These are phyloP conservation scores for Rapana venosa DNA, from an alignment of 2,888 invertebrate species.

Conservation along the genomic window DNA sequence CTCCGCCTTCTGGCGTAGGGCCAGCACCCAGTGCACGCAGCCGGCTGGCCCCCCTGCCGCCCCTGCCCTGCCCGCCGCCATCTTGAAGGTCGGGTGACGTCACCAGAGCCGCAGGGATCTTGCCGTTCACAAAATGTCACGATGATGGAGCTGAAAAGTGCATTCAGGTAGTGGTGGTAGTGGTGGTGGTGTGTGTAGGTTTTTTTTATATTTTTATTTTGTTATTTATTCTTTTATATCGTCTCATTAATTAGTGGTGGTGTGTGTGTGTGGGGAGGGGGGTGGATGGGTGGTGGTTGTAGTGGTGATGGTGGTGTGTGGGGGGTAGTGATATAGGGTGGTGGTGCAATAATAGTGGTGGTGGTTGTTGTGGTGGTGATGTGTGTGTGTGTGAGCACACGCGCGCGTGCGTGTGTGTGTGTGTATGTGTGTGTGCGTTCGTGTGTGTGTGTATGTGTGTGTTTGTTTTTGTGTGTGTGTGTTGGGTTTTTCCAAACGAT, in stretches of 20 bases:
- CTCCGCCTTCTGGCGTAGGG: constrained; percentile 35
- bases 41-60: no score
- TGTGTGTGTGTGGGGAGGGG: not conserved
- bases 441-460: no score
- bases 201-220: not conserved
- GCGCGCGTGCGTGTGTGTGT: no score
- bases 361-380: no score
- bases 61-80: not conserved
- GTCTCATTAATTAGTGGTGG: no score
- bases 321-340: not conserved
- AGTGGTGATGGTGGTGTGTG: not conserved
- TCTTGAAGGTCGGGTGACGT: not conserved
- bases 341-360: not conserved
- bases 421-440: no score
- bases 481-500: no score
- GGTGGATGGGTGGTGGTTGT: not conserved
- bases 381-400: no score
- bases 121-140: not conserved
- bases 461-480: no score
- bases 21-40: not conserved
- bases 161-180: no score
- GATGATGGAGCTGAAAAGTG: no score
- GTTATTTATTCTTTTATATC: not conserved
- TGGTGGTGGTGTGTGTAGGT: not conserved
- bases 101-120: not conserved